Percentiles rank a stretch among this genome's conserved stretches.
Evolutionary conservation across 2,113 vertebrate genomes (phyloP).

Genomic region (Axis porcinus): DNA sequence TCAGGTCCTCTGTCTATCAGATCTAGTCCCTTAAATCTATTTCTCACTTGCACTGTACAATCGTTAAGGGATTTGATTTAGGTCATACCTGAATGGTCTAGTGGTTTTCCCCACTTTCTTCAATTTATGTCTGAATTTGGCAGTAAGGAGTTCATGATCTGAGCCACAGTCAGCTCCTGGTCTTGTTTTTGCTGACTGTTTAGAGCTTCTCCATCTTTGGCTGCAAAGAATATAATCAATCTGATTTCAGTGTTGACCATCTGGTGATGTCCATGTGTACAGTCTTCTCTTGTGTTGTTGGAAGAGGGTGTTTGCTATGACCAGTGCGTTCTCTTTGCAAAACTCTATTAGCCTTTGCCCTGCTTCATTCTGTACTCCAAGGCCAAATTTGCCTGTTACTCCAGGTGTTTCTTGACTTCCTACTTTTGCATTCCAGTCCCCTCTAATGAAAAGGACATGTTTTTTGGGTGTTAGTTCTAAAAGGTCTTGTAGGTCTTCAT

Average conservation of each 20-base stretch:
- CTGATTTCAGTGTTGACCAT: accelerated
- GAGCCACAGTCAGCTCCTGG: accelerated
- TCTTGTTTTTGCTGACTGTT: not conserved
- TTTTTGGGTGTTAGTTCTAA: not conserved
- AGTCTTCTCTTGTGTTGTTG: not conserved
- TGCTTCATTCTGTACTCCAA: not conserved
- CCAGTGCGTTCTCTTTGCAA: not conserved
- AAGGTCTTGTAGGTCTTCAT: not conserved
- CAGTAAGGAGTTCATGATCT: not conserved
- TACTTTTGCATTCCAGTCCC: not conserved
- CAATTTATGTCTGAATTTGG: not conserved
- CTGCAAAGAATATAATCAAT: not conserved
- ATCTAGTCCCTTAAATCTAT: not conserved
- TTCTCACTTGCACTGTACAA: not conserved
- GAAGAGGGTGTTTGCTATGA: not conserved
- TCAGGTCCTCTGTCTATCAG: not conserved
- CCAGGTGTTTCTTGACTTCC: not conserved
- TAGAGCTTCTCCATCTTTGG: not conserved
- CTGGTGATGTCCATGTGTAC: not conserved
- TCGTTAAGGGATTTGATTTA: not conserved
- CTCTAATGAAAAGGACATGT: not conserved
- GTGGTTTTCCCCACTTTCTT: not conserved
- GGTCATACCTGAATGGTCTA: not conserved
- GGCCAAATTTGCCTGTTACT: not conserved
- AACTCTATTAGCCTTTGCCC: not conserved